Evolutionary conservation across 2,113 vertebrate genomes (phyloP).

Genomic region (Pomatostomus ruficeps): DNA sequence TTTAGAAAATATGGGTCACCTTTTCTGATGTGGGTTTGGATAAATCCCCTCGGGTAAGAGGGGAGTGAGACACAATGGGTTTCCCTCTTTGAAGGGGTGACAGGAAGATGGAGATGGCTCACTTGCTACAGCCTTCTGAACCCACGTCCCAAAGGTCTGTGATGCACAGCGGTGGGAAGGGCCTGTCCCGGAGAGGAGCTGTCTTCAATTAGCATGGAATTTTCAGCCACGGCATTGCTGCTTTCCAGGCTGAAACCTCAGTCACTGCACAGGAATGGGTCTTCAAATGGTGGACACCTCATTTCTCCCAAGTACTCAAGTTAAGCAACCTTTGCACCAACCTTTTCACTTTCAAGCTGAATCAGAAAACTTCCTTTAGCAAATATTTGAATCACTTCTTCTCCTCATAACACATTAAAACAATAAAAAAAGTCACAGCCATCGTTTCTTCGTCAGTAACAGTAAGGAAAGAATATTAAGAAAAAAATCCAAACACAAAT

Average conservation of each 20-base stretch:
- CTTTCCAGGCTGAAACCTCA: not conserved
- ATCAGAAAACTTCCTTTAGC: not conserved
- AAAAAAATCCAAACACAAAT: not conserved
- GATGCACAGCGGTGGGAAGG: not conserved
- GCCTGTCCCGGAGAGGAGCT: not conserved
- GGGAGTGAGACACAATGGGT: not conserved
- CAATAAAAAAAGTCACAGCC: not conserved
- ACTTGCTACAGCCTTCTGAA: not conserved
- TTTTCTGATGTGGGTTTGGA: not conserved
- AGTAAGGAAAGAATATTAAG: not conserved
- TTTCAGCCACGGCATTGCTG: not conserved
- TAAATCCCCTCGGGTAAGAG: not conserved
- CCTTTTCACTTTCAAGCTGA: not conserved
- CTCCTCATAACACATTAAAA: not conserved
- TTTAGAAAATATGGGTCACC: not conserved
- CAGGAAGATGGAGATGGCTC: not conserved
- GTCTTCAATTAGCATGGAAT: not conserved
- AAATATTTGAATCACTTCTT: not conserved
- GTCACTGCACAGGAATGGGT: not conserved
- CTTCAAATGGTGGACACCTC: not conserved
- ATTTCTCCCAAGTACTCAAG: not conserved
- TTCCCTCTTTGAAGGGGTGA: not conserved
- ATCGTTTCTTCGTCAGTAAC: not conserved
- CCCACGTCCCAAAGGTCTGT: not conserved
- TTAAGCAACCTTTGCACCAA: not conserved